Evolutionary conservation across 2,888 invertebrate genomes (phyloP), one percentile per base, ranked within the genome.

Genomic region (Dryobota labecula): DNA sequence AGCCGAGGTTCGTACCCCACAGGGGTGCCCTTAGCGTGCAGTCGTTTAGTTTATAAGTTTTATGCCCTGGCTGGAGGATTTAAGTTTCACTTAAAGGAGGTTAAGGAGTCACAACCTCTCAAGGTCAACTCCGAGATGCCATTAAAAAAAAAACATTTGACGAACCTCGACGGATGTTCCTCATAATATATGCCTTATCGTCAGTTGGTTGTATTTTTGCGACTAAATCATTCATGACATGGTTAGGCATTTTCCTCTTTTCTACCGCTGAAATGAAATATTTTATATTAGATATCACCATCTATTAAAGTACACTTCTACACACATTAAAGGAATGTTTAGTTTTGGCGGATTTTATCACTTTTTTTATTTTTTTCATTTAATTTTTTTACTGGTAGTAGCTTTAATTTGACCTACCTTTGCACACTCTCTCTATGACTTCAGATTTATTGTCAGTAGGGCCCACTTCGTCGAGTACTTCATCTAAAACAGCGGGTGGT

Each of bases 181-280:
- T 69, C 77, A 77, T 69, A 18, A 72, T 47, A 6, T 69, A 20
- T 27, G 24, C 47, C 33, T 70, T 75, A 6, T 64, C 75, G 6
- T 69, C 77, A 54, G 69, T 69, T 33, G 77, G 77, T 33, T 72
- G 13, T 54, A 77, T 77, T 54, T 53, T 77, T 18, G 45, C 70
- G 38, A 72, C n/a, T 41, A 72, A 15, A 53, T 77, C 77, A 24
- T 72, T 69, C 45, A 72, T 27, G 20, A 47, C 13, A 24, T 68
- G 24, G 1, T n/a, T 1, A 15, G 72, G 45, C 77, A 72, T 72
- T 54, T 45, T 77, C 4, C 53, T 38, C 30, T 77, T 72, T 68
- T 76, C 53, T 15, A 72, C 13, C 8, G 68, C 71, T 72, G 69
- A 27, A 72, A 76, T 30, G 11, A n/a, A 20, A 47, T 8, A 3